phyloP scores from a whole-genome alignment of 92 coral and sea anemone species.

The Zoanthus gigantus region DNA sequence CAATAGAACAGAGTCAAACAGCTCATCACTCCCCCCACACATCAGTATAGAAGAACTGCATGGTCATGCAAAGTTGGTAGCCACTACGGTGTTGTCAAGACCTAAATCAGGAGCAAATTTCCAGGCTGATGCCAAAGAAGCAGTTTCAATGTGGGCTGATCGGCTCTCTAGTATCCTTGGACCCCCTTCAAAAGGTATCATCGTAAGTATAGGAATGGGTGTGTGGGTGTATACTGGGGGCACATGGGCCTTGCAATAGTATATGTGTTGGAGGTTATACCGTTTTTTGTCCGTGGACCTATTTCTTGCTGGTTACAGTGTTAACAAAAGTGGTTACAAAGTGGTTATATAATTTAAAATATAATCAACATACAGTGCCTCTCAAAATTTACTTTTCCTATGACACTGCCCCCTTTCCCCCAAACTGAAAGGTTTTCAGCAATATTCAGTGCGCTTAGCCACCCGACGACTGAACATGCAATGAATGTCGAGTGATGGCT shows the following conservation, averaged over 20 bases:
- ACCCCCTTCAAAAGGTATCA: slow-evolving; percentile 81
- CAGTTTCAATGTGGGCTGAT: slow-evolving; percentile 92
- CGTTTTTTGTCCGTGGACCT: neutral
- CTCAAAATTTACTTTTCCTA: neutral
- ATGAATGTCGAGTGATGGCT: neutral
- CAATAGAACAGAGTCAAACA: neutral
- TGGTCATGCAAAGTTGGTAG: slow-evolving; percentile 73
- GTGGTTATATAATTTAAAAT: neutral
- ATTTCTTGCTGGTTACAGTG: neutral
- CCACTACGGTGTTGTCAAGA: slow-evolving; percentile 74
- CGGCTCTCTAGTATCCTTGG: slow-evolving; percentile 83
- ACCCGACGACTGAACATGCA: neutral
- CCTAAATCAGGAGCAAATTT: slow-evolving; percentile 89
- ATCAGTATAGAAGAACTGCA: slow-evolving; percentile 86
- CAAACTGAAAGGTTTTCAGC: neutral
- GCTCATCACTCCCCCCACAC: slow-evolving; percentile 72
- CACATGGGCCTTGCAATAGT: too few species aligned
- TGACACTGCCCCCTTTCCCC: neutral
- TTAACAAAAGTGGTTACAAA: neutral
- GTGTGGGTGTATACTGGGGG: too few species aligned
- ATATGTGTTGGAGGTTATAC: neutral
- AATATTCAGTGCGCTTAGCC: neutral
- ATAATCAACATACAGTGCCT: neutral
- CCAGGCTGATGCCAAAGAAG: slow-evolving; percentile 81
- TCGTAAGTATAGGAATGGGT: too few species aligned